phyloP scores from a whole-genome alignment of 1,140 invertebrate genomes.

The Pomacea maculata region DNA sequence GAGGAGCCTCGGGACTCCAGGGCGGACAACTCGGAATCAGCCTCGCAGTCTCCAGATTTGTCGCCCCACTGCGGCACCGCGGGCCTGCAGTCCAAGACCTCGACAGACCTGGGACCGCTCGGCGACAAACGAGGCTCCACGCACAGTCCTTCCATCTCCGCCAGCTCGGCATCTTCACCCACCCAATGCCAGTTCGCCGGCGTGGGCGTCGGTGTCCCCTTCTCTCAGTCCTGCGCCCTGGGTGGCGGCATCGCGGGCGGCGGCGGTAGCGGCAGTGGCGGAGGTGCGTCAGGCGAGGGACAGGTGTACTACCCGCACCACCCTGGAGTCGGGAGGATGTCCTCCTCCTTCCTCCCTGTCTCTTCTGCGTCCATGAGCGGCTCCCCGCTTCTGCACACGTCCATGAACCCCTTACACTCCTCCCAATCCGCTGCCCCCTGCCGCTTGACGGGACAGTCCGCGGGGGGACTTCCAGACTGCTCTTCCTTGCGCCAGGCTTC shows the following conservation, averaged over 20 bases:
- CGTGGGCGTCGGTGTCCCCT: background rate
- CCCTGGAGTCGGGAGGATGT: slow-evolving; percentile 37
- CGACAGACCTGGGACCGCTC: background rate
- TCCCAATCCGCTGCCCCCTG: slow-evolving; percentile 5
- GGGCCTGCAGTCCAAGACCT: background rate
- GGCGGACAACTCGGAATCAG: background rate
- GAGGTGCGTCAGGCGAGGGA: slow-evolving; percentile 8
- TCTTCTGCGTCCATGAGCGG: slow-evolving; percentile 29
- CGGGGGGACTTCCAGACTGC: slow-evolving; percentile 25
- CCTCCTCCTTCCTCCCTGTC: slow-evolving; percentile 49
- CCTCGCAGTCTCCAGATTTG: background rate
- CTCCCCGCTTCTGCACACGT: slow-evolving; percentile 11
- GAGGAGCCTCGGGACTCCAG: slow-evolving; percentile 10
- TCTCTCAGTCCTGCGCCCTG: slow-evolving; percentile 21
- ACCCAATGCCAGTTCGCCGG: slow-evolving; percentile 28
- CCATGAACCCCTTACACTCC: slow-evolving; percentile 20
- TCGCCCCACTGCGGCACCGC: background rate
- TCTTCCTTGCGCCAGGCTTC: slow-evolving; percentile 35
- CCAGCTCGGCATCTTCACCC: slow-evolving; percentile 6
- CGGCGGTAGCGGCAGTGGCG: slow-evolving; percentile 1
- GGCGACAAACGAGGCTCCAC: background rate
- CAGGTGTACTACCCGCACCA: slow-evolving; percentile 54
- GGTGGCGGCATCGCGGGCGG: no score
- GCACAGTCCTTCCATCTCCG: slow-evolving; percentile 3
- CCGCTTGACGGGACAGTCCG: background rate